A percentile compares a stretch with the other conserved stretches of the same genome.
Conservation (phyloP, 2,797 vertebrate species). For the Chloroceryle inda region DNA sequence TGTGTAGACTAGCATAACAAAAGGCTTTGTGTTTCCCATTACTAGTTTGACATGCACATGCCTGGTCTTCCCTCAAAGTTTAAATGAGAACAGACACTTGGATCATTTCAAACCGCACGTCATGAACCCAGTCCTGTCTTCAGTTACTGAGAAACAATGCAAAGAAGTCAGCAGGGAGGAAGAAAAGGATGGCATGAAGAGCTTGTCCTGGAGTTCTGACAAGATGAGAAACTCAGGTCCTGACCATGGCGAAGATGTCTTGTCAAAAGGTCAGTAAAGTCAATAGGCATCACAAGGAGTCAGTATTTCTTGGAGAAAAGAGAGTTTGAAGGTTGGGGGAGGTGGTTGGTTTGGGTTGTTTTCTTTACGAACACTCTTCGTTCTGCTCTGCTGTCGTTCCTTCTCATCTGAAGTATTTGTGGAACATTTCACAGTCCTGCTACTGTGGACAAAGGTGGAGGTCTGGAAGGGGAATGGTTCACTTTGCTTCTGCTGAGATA, state of each 20-base stretch:
- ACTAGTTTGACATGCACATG: too few relatives aligned
- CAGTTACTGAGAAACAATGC: background rate
- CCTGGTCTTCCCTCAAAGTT: background rate
- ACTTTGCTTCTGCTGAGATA: background rate
- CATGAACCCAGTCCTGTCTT: background rate
- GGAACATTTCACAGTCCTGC: background rate
- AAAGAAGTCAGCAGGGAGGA: background rate
- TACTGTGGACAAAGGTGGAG: background rate
- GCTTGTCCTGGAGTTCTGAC: background rate
- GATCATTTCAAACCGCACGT: background rate
- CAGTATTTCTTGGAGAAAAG: background rate
- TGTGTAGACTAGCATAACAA: accelerated
- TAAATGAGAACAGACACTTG: background rate
- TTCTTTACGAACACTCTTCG: background rate
- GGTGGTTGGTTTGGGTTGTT: accelerated
- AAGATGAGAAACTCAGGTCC: background rate
- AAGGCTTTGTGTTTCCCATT: background rate
- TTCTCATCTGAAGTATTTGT: background rate
- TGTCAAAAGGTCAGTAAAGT: background rate
- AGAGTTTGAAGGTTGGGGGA: accelerated
- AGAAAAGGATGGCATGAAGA: background rate
- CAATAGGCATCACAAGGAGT: background rate
- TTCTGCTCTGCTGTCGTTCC: background rate
- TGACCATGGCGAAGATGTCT: background rate
- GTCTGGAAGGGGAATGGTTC: background rate